A percentile compares a stretch with the other conserved stretches of the same genome.
Evolutionary conservation across 2,888 invertebrate genomes (phyloP).

Genomic region (Morpho achilles): DNA sequence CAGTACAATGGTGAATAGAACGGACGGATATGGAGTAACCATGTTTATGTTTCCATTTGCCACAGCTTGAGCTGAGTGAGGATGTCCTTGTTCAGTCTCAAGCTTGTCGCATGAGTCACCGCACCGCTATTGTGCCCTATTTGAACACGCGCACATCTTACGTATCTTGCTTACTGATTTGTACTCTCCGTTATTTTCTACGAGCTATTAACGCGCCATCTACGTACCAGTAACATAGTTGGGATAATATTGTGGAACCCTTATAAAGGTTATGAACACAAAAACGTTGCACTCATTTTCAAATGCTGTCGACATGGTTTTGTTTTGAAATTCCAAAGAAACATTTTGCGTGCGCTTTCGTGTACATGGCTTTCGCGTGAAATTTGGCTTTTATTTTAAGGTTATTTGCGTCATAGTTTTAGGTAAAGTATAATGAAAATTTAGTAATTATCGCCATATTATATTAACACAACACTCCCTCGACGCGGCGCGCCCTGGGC

Average conservation of each 20-base stretch:
- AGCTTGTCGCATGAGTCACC: constrained; percentile 55
- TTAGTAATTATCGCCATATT: constrained; percentile 13
- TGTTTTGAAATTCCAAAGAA: constrained; percentile 17
- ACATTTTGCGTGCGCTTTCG: constrained; percentile 12
- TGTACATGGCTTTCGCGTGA: constrained; percentile 14
- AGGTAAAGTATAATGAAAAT: constrained; percentile 9
- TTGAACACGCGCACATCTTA: constrained; percentile 48
- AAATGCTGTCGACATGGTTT: constrained; percentile 25
- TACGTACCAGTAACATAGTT: constrained; percentile 13
- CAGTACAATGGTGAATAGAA: constrained; percentile 70
- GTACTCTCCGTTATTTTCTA: constrained; percentile 28
- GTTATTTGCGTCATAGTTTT: constrained; percentile 12
- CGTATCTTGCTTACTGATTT: constrained; percentile 20
- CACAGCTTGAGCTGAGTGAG: constrained; percentile 50
- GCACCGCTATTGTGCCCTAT: constrained; percentile 54
- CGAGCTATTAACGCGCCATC: constrained; percentile 15
- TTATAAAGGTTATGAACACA: constrained; percentile 17
- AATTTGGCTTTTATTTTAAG: constrained; percentile 14
- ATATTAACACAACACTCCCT: constrained; percentile 12
- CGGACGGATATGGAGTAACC: constrained; percentile 73
- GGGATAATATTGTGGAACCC: constrained; percentile 14
- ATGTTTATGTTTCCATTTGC: constrained; percentile 71
- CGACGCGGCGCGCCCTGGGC: constrained; percentile 8
- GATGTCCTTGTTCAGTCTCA: constrained; percentile 69
- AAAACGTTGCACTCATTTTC: constrained; percentile 15